These are phyloP conservation scores for Strigamia maritima DNA, from an alignment of 2,888 invertebrate genomes.

Conservation along the genomic window DNA sequence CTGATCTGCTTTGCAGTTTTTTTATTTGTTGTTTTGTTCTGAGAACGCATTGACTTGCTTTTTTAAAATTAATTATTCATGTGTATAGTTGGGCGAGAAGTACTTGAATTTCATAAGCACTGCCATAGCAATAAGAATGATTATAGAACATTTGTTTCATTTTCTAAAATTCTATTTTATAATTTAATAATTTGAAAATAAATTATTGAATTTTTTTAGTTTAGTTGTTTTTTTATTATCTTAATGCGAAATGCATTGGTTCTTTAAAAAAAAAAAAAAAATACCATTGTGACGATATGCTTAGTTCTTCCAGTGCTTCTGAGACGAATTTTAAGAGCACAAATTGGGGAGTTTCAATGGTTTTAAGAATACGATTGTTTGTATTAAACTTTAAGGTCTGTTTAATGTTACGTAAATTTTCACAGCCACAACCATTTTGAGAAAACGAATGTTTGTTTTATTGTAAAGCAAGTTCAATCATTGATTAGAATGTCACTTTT, in stretches of 20 bases:
- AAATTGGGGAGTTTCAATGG: background rate
- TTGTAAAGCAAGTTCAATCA: background rate
- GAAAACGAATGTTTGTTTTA: background rate
- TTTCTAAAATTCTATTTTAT: background rate
- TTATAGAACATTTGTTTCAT: background rate
- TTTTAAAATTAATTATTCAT: background rate
- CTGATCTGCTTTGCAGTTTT: no score
- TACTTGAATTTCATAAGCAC: background rate
- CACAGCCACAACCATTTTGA: constrained; percentile 1
- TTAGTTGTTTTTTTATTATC: background rate
- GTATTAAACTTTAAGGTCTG: background rate
- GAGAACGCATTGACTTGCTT: background rate
- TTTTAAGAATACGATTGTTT: background rate
- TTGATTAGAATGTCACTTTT: background rate
- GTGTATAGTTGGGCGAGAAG: background rate
- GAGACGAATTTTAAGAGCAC: background rate
- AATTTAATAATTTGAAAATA: background rate
- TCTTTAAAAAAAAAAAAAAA: background rate
- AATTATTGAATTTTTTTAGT: background rate
- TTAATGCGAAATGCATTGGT: background rate
- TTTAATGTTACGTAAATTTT: background rate
- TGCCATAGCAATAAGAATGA: constrained; percentile 6
- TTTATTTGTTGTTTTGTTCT: no score
- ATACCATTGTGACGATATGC: background rate
- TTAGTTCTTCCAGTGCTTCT: background rate